phyloP scores from a whole-genome alignment of 2,113 vertebrate species.

The Pseudonaja textilis region DNA sequence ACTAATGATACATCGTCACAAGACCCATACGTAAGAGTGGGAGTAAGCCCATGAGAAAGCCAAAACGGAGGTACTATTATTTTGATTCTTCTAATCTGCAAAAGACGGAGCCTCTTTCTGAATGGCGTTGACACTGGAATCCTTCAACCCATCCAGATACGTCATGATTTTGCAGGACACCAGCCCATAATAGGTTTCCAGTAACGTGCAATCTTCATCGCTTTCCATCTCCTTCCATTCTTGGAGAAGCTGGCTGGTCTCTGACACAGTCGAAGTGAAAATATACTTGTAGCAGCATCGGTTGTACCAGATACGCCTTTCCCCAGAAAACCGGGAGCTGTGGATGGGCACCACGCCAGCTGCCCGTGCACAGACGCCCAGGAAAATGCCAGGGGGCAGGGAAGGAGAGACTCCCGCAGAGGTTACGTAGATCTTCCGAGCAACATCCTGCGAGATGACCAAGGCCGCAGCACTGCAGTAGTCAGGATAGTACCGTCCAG shows the following conservation, averaged over 20 bases:
- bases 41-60: not conserved
- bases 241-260: conserved; percentile 64
- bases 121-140: conserved; percentile 52
- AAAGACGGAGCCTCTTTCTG: conserved; percentile 55
- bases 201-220: conserved; percentile 71
- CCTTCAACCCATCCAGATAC: conserved; percentile 81
- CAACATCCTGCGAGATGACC: conserved; percentile 84
- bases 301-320: conserved; percentile 82
- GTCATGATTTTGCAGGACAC: conserved; percentile 86
- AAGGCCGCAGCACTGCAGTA: conserved; percentile 81
- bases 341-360: conserved; percentile 82
- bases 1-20: too few relatives aligned
- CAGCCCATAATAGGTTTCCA: conserved; percentile 86
- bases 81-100: conserved; percentile 37
- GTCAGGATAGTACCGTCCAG: conserved; percentile 79
- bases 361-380: conserved; percentile 82
- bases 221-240: conserved; percentile 79
- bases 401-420: conserved; percentile 57
- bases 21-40: too few relatives aligned
- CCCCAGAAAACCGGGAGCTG: conserved; percentile 85
- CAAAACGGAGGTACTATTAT: too few relatives aligned
- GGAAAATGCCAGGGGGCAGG: conserved; percentile 74
- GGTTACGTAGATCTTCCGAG: conserved; percentile 81
- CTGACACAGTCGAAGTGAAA: conserved; percentile 80
- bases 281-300: conserved; percentile 89